Evolutionary conservation across 2,888 invertebrate genomes (phyloP), one percentile per base, ranked within the genome.

Genomic region (Dasypogon diadema): DNA sequence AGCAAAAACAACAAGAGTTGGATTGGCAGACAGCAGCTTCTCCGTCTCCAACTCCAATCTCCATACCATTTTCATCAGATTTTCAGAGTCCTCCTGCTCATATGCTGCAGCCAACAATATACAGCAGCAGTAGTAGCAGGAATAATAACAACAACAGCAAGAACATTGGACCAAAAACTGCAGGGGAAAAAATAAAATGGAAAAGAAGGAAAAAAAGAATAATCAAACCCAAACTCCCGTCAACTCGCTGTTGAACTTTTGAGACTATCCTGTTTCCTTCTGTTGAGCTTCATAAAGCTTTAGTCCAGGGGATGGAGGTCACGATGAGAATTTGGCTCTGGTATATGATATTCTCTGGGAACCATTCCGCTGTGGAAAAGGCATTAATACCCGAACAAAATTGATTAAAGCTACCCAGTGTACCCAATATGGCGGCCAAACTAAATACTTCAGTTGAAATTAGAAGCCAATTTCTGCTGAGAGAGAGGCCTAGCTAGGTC

Each of bases 41-140:
- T 55, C 21, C 63, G 34, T 24, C 24, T 56, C 22, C 22, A n/a
- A 3, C 21, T 34, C 16, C 21, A 60, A n/a, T n/a, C n/a, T n/a
- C 30, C 30, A 30, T 8, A 30, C 30, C 8, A 30, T 30, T 21
- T 37, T 22, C 42, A 63, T 4, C 46, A 42, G 42, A 63, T 63
- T 46, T 42, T 5, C 46, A 63, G 63, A 63, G 30, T 30, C 30
- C 30, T 30, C 63, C 37, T 63, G 12, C 30, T n/a, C 21, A 37
- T 37, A n/a, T 37, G 34, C 46, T 21, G 37, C 21, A n/a, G 16
- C 37, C 34, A 63, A 12, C 5, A 46, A 42, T 3, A 1, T 5
- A 4, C 21, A 16, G 22, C 34, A 8, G 22, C 34, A 8, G 21
- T 18, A 37, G 18, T 18, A 14, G 26, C 34, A 30, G 37, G 60